Evolutionary conservation across 2,113 vertebrate species (phyloP), one percentile per base, ranked within the genome.

Genomic region (Caloenas nicobarica): DNA sequence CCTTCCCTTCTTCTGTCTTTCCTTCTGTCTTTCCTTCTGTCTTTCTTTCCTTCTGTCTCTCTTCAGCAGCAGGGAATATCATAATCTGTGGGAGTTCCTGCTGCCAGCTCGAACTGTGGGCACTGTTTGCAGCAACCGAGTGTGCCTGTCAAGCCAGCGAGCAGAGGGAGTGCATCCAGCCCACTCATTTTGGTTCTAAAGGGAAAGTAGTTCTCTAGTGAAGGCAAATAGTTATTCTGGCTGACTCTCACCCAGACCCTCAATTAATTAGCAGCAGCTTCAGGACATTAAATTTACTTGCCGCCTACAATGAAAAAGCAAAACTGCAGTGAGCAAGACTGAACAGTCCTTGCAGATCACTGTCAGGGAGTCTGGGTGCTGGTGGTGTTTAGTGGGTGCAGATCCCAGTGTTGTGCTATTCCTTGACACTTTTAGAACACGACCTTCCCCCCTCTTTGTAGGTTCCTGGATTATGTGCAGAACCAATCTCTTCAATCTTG

Each of bases 1-100:
- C 4, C 9, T 38, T 4, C 10, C 6, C 13, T 5, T 4, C 15
- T 23, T 6, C 11, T 17, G 10, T 26, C 4, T 19, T 14, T 8
- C 6, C 29, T 65, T 16, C 9, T 42, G 44, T 28, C 7, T 12
- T 28, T 26, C 29, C 5, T 15, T 19, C 13, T 7, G 5, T 16
- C 8, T 13, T 31, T 9, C 10, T 11, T 31, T 51, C 33, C 34
- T 13, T 26, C 50, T 26, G 4, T 10, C 25, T 19, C 4, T 26
- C 69, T 13, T 12, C 38, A 26, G 13, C 31, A 74, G 36, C 24
- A 58, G 4, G 5, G 54, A 56, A 34, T 60, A 60, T 69, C 5
- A 65, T 36, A 21, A 26, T 56, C 56, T 42, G 9, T 2, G 1
- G 76, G 33, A 53, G 40, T 1, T 82, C 23, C 57, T 64, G 36